These are phyloP conservation scores for Arizona elegans DNA, from an alignment of 2,113 vertebrate genomes.

Conservation along the genomic window DNA sequence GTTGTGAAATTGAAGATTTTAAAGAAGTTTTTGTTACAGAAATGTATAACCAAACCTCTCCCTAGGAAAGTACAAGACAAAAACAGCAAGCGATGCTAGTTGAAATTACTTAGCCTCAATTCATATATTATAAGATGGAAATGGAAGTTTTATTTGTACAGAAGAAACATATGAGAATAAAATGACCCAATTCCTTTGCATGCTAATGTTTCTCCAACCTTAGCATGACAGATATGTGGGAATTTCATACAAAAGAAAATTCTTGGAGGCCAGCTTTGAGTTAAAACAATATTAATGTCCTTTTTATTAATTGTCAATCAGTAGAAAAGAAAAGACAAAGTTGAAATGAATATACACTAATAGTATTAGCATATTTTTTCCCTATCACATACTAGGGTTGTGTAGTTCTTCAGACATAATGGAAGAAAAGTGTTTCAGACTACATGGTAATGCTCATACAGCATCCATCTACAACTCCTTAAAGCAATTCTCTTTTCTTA, in stretches of 20 bases:
- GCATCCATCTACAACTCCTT: not conserved
- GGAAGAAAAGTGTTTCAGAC: not conserved
- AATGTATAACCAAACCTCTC: constrained; percentile 51
- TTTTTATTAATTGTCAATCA: not conserved
- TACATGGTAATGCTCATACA: not conserved
- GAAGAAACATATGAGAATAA: not conserved
- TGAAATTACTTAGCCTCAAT: not conserved
- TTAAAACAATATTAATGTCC: not conserved
- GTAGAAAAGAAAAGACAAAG: not conserved
- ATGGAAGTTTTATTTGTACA: not conserved
- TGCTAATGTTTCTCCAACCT: not conserved
- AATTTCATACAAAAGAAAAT: not conserved
- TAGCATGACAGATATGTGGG: not conserved
- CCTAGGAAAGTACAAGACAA: not conserved
- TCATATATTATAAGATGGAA: not conserved
- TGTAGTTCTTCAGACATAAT: not conserved
- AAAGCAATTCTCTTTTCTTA: not conserved
- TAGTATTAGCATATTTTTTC: not conserved
- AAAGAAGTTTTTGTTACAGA: not conserved
- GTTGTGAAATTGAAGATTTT: constrained; percentile 4
- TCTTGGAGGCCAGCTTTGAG: not conserved
- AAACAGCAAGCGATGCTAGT: not conserved
- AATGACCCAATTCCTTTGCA: not conserved
- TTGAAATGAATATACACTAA: not conserved
- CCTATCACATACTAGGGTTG: not conserved